Evolutionary conservation across 2,888 invertebrate genomes (phyloP).

Genomic region (Heteromurus nitidus): DNA sequence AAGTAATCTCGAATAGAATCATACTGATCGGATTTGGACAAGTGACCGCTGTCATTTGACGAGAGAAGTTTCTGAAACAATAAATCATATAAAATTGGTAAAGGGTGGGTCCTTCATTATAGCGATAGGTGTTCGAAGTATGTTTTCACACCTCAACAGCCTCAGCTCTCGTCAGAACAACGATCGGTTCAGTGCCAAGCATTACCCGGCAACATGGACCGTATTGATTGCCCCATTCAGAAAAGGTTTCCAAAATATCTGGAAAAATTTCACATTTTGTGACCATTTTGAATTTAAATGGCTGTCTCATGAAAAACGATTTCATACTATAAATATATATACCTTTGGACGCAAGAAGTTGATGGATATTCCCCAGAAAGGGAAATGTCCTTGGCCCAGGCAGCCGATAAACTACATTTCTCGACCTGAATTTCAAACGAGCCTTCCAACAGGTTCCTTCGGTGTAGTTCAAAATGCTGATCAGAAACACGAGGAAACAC

Average conservation of each 20-base stretch:
- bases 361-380: constrained; percentile 34
- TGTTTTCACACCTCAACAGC: constrained; percentile 29
- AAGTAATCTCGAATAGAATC: constrained; percentile 20
- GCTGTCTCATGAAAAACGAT: background rate
- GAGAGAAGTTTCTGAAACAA: constrained; percentile 43
- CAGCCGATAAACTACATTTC: background rate
- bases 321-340: background rate
- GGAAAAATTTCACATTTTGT: background rate
- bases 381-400: constrained; percentile 43
- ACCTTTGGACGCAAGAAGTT: constrained; percentile 32
- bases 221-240: background rate
- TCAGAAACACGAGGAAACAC: too few relatives aligned
- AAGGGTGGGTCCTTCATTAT: background rate
- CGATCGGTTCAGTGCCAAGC: constrained; percentile 18
- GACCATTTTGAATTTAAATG: background rate
- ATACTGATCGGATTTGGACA: constrained; percentile 39
- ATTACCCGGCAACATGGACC: constrained; percentile 2
- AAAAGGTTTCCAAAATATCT: constrained; percentile 8
- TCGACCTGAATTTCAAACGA: too few relatives aligned
- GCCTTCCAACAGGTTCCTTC: too few relatives aligned
- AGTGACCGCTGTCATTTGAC: constrained; percentile 49
- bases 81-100: background rate
- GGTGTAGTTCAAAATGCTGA: too few relatives aligned
- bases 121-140: background rate
- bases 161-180: constrained; percentile 33